These are phyloP conservation scores for Cavia porcellus DNA, from an alignment of 2,113 vertebrate genomes.

Conservation along the genomic window DNA sequence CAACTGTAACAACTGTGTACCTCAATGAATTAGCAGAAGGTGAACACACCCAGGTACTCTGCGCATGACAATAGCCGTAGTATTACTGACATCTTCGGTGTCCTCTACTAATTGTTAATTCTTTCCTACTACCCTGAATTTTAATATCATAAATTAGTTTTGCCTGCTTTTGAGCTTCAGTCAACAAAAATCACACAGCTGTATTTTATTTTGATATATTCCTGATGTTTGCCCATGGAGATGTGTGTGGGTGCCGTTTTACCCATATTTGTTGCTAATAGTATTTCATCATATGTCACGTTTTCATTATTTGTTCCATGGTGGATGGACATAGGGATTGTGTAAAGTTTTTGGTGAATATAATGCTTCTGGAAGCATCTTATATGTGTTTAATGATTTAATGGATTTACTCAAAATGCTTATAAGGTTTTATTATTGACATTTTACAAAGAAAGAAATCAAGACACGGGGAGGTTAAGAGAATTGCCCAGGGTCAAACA, in stretches of 20 bases:
- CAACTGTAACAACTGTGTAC: background rate
- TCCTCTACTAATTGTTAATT: background rate
- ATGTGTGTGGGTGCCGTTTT: background rate
- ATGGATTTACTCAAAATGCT: background rate
- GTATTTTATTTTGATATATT: background rate
- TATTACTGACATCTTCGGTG: background rate
- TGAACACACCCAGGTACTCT: background rate
- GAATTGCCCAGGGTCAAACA: background rate
- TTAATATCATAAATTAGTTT: constrained; percentile 10
- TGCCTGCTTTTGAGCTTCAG: background rate
- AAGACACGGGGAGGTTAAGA: background rate
- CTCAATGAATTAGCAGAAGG: background rate
- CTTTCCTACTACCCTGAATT: background rate
- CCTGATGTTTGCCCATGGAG: background rate
- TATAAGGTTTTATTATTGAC: constrained; percentile 28
- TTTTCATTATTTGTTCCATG: background rate
- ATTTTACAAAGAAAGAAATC: constrained; percentile 30
- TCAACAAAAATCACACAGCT: background rate
- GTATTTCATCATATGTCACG: background rate
- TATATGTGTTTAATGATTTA: background rate
- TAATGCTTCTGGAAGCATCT: background rate
- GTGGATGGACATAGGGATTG: background rate
- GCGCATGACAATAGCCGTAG: background rate
- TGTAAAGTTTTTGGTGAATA: background rate
- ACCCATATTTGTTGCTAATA: background rate